A percentile compares a stretch with the other conserved stretches of the same genome.
These are phyloP conservation scores for Chloropsis hardwickii DNA, from an alignment of 2,113 vertebrate species.

Conservation along the genomic window DNA sequence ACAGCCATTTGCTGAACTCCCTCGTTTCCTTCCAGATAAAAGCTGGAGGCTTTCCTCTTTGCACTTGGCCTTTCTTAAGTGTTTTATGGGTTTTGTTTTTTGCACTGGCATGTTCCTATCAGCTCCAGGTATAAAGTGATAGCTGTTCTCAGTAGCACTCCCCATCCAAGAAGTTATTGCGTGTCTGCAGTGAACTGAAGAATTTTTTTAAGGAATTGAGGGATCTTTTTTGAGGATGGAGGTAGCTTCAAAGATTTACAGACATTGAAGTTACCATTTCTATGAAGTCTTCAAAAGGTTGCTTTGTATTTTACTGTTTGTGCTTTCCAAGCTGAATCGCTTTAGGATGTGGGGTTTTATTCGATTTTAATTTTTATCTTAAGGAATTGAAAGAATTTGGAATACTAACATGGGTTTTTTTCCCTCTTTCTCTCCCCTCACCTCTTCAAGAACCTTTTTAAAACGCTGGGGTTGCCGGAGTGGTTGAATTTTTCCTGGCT, in stretches of 20 bases:
- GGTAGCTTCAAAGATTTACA: background rate
- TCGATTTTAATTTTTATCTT: background rate
- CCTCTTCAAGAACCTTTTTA: conserved; percentile 81
- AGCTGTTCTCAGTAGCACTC: rapidly evolving
- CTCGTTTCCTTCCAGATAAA: background rate
- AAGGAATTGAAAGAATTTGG: background rate
- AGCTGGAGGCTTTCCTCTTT: background rate
- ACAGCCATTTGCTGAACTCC: background rate
- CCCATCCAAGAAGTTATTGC: rapidly evolving
- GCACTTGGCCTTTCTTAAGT: background rate
- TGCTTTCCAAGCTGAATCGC: background rate
- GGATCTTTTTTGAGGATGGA: background rate
- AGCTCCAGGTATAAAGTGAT: background rate
- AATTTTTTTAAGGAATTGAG: background rate
- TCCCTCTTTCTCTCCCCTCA: background rate
- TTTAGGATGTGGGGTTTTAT: background rate
- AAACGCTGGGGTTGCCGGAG: conserved; percentile 96
- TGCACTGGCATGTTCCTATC: rapidly evolving
- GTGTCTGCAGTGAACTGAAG: background rate
- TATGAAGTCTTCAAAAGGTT: background rate
- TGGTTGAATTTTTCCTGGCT: conserved; percentile 99
- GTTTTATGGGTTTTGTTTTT: background rate
- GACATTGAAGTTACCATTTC: background rate
- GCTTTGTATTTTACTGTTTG: background rate
- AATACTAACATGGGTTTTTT: conserved; percentile 8